phyloP scores from a whole-genome alignment of 2,888 invertebrate genomes.

The Thera britannica region DNA sequence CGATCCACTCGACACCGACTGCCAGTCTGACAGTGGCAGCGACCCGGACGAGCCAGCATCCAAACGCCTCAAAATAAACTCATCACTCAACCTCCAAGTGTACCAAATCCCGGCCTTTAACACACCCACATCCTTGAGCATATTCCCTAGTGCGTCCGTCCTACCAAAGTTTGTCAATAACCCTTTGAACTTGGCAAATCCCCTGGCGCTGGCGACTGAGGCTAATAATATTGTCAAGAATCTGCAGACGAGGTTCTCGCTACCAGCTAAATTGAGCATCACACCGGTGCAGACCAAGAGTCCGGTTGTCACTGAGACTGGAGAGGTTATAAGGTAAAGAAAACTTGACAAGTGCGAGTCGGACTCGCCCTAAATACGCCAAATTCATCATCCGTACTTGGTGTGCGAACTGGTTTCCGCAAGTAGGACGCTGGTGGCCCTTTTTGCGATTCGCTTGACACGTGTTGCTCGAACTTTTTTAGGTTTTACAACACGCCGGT shows the following conservation, averaged over 20 bases:
- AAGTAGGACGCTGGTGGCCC: no score
- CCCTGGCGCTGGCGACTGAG: constrained; percentile 63
- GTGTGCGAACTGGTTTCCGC: no score
- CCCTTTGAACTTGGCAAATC: constrained; percentile 74
- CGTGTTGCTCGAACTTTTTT: no score
- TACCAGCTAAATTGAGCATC: constrained; percentile 72
- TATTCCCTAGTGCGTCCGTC: constrained; percentile 60
- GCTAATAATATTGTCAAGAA: constrained; percentile 67
- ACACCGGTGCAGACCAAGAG: constrained; percentile 61
- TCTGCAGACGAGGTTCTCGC: constrained; percentile 64
- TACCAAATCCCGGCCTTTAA: constrained; percentile 76
- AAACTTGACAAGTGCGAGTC: no score
- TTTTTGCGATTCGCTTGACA: no score
- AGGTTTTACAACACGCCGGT: no score
- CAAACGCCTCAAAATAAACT: constrained; percentile 66
- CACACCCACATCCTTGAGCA: constrained; percentile 66
- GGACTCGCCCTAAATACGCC: no score
- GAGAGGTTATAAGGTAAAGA: constrained; percentile 60
- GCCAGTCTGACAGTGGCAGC: constrained; percentile 65
- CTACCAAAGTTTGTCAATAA: constrained; percentile 72
- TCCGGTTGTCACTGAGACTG: constrained; percentile 50
- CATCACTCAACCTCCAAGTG: constrained; percentile 72
- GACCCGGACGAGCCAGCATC: constrained; percentile 63
- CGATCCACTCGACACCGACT: constrained; percentile 59
- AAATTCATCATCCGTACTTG: no score